phyloP scores from a whole-genome alignment of 2,797 vertebrate genomes.

The Fratercula arctica region DNA sequence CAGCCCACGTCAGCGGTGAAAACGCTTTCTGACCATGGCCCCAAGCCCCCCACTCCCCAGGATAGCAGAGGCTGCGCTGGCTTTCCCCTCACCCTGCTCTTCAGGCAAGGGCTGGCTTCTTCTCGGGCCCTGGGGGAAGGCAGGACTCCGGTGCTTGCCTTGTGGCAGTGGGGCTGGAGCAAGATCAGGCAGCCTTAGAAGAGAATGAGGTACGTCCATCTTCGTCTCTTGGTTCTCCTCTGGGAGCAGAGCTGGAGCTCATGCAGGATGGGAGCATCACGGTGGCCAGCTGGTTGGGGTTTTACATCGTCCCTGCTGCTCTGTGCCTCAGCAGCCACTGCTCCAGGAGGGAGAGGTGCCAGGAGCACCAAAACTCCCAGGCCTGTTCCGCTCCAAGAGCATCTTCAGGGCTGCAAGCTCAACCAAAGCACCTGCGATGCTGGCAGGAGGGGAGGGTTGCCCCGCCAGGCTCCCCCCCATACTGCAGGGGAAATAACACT shows the following conservation, averaged over 20 bases:
- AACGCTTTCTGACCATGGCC: accelerated
- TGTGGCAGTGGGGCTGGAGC: background rate
- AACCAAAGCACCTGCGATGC: accelerated
- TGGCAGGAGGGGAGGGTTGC: background rate
- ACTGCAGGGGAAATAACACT: background rate
- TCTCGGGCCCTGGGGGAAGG: background rate
- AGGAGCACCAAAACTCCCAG: background rate
- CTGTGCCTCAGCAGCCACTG: background rate
- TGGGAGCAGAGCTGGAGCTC: background rate
- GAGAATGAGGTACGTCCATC: background rate
- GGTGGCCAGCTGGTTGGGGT: background rate
- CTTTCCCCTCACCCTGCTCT: background rate
- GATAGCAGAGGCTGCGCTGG: no score
- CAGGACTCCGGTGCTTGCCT: background rate
- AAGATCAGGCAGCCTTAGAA: background rate
- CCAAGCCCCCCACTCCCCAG: accelerated
- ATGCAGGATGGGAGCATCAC: background rate
- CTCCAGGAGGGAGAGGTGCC: background rate
- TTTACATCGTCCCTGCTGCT: background rate
- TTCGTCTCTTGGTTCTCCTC: accelerated
- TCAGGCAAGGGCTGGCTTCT: background rate
- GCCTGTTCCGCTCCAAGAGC: background rate
- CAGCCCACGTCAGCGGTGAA: accelerated
- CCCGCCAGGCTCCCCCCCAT: background rate
- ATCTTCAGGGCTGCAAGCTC: background rate